These are phyloP conservation scores for Protaetia brevitarsis DNA, from an alignment of 1,140 invertebrate species.

Conservation along the genomic window DNA sequence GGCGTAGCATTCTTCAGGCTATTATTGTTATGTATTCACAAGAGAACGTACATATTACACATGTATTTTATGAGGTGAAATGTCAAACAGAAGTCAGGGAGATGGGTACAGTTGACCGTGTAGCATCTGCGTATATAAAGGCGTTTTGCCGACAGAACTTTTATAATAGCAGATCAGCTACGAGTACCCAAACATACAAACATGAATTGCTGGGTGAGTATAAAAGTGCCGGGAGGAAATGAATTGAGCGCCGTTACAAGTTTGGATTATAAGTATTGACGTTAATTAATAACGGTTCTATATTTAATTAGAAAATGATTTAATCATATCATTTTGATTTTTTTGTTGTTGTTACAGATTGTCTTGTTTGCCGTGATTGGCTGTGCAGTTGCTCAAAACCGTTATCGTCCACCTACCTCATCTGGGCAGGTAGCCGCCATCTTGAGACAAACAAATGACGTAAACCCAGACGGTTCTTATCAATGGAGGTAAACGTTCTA, in stretches of 20 bases:
- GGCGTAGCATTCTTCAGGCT: background rate
- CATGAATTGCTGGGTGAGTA: background rate
- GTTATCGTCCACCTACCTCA: background rate
- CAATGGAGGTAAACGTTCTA: background rate
- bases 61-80: background rate
- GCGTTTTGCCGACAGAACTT: background rate
- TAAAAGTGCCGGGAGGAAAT: background rate
- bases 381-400: background rate
- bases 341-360: no score
- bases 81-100: slow-evolving; percentile 1
- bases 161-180: background rate
- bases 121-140: background rate
- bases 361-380: background rate
- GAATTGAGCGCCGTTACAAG: background rate
- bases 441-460: background rate
- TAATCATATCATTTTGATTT: background rate
- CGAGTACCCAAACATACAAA: background rate
- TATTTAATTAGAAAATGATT: no score
- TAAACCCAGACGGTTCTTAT: slow-evolving; percentile 3
- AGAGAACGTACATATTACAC: background rate
- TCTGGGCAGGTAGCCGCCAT: background rate
- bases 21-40: background rate
- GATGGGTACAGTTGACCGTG: slow-evolving; percentile 1
- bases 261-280: background rate
- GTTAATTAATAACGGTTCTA: background rate